A percentile compares a stretch with the other conserved stretches of the same genome.
Conservation (phyloP, 2,797 vertebrate genomes). For the Chloroceryle inda region DNA sequence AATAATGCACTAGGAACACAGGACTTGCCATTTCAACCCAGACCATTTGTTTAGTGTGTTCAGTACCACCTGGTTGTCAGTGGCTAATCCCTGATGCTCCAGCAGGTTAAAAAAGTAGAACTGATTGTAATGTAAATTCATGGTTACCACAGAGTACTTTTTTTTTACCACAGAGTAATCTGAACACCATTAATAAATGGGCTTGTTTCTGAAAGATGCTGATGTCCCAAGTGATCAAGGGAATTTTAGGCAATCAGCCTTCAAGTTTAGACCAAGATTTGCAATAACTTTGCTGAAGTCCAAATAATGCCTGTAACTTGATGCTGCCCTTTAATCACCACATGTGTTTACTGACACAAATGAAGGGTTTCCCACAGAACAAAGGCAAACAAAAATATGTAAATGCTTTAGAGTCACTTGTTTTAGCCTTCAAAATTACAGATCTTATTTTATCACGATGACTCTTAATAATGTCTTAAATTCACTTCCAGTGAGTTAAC, state of each 20-base stretch:
- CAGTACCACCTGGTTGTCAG: not conserved
- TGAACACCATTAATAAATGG: not conserved
- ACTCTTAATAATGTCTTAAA: slow-evolving; percentile 8
- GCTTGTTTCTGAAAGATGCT: not conserved
- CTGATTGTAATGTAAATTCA: not conserved
- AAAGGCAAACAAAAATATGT: slow-evolving; percentile 19
- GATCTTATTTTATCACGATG: not conserved
- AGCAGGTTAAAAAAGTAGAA: not conserved
- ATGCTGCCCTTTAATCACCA: slow-evolving; percentile 27
- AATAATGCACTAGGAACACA: not conserved
- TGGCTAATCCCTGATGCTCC: not conserved
- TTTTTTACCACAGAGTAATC: not conserved
- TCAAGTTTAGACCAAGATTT: slow-evolving; percentile 19
- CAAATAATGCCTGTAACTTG: slow-evolving; percentile 25
- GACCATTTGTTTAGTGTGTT: not conserved
- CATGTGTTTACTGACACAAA: slow-evolving; percentile 7
- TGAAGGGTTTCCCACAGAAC: not conserved
- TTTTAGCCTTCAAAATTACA: not conserved
- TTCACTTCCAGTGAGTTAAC: not conserved
- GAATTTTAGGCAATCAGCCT: not conserved
- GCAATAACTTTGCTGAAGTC: not conserved
- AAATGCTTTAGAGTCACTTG: not conserved
- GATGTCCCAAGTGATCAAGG: not conserved
- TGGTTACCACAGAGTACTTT: not conserved
- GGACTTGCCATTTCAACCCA: not conserved